Base-by-base conservation (phyloP, 2,113 vertebrate genomes). In the Sardina pilchardus region DNA sequence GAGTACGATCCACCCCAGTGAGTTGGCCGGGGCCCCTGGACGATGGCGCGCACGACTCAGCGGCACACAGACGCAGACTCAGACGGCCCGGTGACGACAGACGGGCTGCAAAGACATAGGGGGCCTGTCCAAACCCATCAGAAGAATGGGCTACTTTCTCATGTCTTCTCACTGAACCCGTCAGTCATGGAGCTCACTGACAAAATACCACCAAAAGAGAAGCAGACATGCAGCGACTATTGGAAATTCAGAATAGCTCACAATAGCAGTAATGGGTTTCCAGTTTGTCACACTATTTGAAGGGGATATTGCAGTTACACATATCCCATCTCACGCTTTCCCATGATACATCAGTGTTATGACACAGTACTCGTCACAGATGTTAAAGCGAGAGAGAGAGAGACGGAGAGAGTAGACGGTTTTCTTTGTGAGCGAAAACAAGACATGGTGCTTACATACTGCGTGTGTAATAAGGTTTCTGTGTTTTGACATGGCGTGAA, bases 11-110 rank as follows among this genome's bases (percentile, higher is more conserved):
- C 90, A 88, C 88, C 90, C 83, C 44, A 83, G 47, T 19, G 50
- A 87, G 86, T 89, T 93, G 93, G 93, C 91, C 90, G 88, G 85
- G 88, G 89, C 87, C 85, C 81, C 67, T 1, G 30, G 84, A 50
- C 87, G 63, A 71, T 34, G 26, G 63, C n/a, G 26, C n/a, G 14
- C 1, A 71, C 63, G 30, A 71, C 63, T 71, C 26, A 34, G 26
- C 8, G 53, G 53, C 53, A 21, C 19, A 82, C 88, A 88, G 86
- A 84, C 86, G 90, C 90, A 81, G 75, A 59, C 92, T 92, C 86
- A 50, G 87, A 45, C 81, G 89, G 88, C 90, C 85, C 90, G 87
- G 93, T 92, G 93, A 91, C 93, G 93, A 94, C 92, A 93, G 93
- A 93, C 88, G 86, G 85, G 85, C 91, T 88, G 82, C 93, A 93